Evolutionary conservation across 2,113 vertebrate genomes (phyloP), one percentile per base, ranked within the genome.

Genomic region (Myiagra hebetior): DNA sequence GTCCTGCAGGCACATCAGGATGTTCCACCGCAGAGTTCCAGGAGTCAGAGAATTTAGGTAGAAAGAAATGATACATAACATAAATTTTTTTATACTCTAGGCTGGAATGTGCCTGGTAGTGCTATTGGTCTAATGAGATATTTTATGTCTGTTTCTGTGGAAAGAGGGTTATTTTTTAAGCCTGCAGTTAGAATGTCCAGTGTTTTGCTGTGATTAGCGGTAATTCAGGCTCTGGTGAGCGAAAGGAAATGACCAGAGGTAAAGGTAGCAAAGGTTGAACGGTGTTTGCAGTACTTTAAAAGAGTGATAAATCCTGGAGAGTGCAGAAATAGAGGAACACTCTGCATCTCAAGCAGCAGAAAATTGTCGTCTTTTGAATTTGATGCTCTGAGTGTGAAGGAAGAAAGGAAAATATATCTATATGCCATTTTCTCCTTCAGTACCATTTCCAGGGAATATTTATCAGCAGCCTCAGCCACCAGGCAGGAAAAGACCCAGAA

Each of bases 351-450:
- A 85, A 94, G 76, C 70, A 84, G 84, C 68, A 41, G 86, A 86
- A 96, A 94, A 95, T 86, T 90, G 88, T 93, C 1, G 18, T 88
- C 67, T 65, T 67, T 87, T 50, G 69, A 97, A 95, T 96, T 67
- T 85, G 68, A 65, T 90, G 62, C n/a, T 89, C 49, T 31, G 63
- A 84, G 9, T 77, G 93, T 93, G 87, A 84, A 68, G 85, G 55
- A 68, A 97, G 93, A 97, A 95, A 77, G 83, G 90, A 95, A 88
- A 95, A 94, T 93, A 88, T 97, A 95, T 90, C 72, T 90, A 63
- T 91, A 28, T 80, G 60, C 65, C 13, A 28, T 72, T 73, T 89
- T 92, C 85, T 83, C 85, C 94, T 91, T 69, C 62, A 13, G 44
- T 62, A 20, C 33, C 69, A 10, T 72, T 87, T 84, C 76, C 57